Base-by-base conservation (phyloP, 2,113 vertebrate genomes). In the Megatriorchis doriae region DNA sequence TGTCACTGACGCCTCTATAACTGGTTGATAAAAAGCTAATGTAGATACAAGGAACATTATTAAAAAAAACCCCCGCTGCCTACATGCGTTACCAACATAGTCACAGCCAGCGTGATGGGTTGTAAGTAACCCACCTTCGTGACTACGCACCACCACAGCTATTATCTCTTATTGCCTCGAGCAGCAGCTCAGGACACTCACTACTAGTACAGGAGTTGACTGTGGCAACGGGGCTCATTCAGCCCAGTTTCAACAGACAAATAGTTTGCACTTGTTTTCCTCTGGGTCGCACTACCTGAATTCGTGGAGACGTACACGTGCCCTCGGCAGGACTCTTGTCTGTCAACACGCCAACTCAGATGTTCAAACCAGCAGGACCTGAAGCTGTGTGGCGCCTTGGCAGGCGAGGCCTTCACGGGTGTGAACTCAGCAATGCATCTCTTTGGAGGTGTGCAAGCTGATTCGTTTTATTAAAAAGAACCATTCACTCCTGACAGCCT, bases 301-400 rank as follows among this genome's bases (percentile, higher is more conserved):
- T 13, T 42, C 5, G 3, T 25, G 40, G 29, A 55, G 55, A 65
- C 42, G 27, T 50, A 19, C 34, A 11, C 1, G 3, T 21, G 15
- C 43, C 38, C 16, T 2, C 13, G 25, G 29, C 43, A 91, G 88
- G 29, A 13, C 52, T 23, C 45, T 47, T 47, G 45, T 47, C 45
- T 21, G 45, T 47, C 45, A 47, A 47, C 45, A 47, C 20, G 19
- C 10, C 45, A 47, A 20, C 45, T 21, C 45, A 21, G 27, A 13
- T 0, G 0, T 20, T 48, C 53, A 52, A 47, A 56, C 9, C 63
- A 53, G 68, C 0, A 0, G 58, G 26, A 47, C 47, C 52, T 45
- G 53, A 16, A 48, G 71, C 34, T 36, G 6, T 2, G 0, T 0
- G 4, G 40, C 63, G 34, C 52, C 47, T 45, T 3, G 1, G 61